A percentile compares a stretch with the other conserved stretches of the same genome.
These are phyloP conservation scores for Camptogramma bilineatum DNA, from an alignment of 2,888 invertebrate genomes.

Conservation along the genomic window DNA sequence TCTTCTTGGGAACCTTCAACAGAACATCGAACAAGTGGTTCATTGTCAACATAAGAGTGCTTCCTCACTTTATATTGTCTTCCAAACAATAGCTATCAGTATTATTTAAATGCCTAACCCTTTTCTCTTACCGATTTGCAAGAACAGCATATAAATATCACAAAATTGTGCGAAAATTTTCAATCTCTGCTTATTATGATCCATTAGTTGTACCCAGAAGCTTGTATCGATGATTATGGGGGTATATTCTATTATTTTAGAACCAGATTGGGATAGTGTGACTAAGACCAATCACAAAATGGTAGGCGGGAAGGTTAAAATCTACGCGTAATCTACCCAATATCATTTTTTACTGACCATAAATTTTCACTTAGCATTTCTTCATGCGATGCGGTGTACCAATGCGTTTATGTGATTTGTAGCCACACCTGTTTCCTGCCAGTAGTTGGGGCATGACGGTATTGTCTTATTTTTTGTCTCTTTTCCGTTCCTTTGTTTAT, in stretches of 20 bases:
- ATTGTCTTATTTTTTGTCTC: conserved; percentile 66
- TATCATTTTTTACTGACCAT: neutral
- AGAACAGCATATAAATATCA: neutral
- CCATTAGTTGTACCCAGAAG: too few relatives aligned
- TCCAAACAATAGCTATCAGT: conserved; percentile 28
- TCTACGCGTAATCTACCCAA: too few relatives aligned
- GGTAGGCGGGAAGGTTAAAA: neutral
- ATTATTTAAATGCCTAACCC: conserved; percentile 24
- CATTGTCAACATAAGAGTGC: conserved; percentile 31
- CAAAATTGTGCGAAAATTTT: neutral
- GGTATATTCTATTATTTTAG: neutral
- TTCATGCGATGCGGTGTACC: conserved; percentile 35
- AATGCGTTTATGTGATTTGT: conserved; percentile 38
- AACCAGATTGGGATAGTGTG: neutral
- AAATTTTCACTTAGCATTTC: conserved; percentile 21
- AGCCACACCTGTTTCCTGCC: conserved; percentile 65
- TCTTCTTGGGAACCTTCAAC: conserved; percentile 32
- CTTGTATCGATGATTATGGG: neutral
- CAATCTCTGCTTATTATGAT: neutral
- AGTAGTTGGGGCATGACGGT: conserved; percentile 57
- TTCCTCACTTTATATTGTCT: conserved; percentile 31
- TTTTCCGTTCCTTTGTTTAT: conserved; percentile 60
- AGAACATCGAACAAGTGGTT: conserved; percentile 33
- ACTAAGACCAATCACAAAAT: neutral
- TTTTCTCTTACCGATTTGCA: conserved; percentile 13